These are phyloP conservation scores for Epirrhoe tristata DNA, from an alignment of 2,888 invertebrate species.

Conservation along the genomic window DNA sequence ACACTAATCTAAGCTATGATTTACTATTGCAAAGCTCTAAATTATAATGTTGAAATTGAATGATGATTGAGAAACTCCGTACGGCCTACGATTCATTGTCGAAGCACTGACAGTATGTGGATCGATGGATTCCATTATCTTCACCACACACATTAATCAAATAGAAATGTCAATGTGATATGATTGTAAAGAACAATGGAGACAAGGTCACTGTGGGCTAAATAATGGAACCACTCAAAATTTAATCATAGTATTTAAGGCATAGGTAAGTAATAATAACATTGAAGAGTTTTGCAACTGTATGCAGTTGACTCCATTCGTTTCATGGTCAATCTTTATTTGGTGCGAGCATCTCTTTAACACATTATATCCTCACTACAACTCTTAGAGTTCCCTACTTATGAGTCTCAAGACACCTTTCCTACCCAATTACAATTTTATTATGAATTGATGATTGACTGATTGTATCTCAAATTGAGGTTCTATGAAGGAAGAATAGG, in stretches of 20 bases:
- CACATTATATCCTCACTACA: not conserved
- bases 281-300: constrained; percentile 28
- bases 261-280: constrained; percentile 23
- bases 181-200: constrained; percentile 40
- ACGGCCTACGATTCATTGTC: constrained; percentile 76
- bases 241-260: constrained; percentile 32
- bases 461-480: not conserved
- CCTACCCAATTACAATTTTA: not conserved
- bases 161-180: constrained; percentile 52
- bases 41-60: constrained; percentile 64
- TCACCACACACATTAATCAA: constrained; percentile 61
- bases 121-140: constrained; percentile 66
- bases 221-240: constrained; percentile 25
- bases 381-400: not conserved
- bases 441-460: too few relatives aligned
- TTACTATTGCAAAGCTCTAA: constrained; percentile 43
- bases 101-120: constrained; percentile 60
- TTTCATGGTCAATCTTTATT: constrained; percentile 20
- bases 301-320: constrained; percentile 21
- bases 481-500: not conserved
- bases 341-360: not conserved
- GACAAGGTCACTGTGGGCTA: constrained; percentile 37
- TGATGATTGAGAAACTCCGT: constrained; percentile 64
- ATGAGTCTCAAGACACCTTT: too few relatives aligned
- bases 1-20: constrained; percentile 14